Conservation (phyloP, 2,797 vertebrate species). For the Mormyrops boulengeri region DNA sequence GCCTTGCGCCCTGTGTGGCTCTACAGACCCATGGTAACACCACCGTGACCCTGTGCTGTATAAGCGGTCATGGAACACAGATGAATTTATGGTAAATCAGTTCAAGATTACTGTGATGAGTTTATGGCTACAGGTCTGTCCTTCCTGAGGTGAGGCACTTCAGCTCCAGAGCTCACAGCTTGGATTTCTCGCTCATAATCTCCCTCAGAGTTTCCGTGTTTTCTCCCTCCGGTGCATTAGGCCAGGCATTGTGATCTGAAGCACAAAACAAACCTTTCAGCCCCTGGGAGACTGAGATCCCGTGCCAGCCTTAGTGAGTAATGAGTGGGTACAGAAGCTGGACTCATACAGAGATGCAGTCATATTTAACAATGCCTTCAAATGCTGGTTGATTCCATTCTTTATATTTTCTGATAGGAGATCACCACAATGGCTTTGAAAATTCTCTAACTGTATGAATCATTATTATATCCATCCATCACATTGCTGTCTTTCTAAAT, state of each 20-base stretch:
- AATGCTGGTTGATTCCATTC: neutral
- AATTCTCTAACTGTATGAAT: neutral
- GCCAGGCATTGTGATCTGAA: constrained; percentile 82
- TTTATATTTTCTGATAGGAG: neutral
- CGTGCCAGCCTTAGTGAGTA: neutral
- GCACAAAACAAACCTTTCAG: constrained; percentile 30
- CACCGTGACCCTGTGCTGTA: neutral
- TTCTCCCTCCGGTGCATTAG: constrained; percentile 67
- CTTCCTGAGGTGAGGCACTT: neutral
- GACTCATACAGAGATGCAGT: constrained; percentile 4
- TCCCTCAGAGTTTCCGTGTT: constrained; percentile 60
- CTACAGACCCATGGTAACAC: neutral
- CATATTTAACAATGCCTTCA: neutral
- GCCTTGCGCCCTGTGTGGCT: neutral
- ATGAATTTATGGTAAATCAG: neutral
- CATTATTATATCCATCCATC: neutral
- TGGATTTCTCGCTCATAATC: constrained; percentile 57
- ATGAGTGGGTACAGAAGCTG: neutral
- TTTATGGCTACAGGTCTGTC: neutral
- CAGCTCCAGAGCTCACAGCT: constrained; percentile 45
- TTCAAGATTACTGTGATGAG: neutral
- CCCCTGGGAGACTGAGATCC: neutral
- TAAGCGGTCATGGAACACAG: neutral
- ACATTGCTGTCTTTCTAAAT: neutral
- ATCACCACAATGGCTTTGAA: neutral